Evolutionary conservation across 2,797 vertebrate species (phyloP), one percentile per base, ranked within the genome.

Genomic region (Alca torda): DNA sequence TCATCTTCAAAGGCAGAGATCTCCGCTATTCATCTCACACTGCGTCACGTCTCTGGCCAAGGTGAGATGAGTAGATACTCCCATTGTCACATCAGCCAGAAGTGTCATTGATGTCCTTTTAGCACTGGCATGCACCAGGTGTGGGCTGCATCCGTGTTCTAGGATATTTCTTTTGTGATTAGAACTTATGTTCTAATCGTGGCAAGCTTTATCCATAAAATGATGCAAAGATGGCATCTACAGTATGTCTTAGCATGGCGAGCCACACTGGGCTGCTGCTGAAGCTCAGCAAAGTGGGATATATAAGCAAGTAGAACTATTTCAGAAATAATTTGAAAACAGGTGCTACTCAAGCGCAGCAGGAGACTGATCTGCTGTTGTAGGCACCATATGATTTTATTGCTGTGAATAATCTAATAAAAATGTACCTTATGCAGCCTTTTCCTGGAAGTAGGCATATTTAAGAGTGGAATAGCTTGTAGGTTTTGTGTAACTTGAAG

Each of bases 311-410:
- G 59, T 57, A 59, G 51, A 85, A 68, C 13, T 41, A n/a, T 45
- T 87, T 79, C 50, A 86, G 86, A 93, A 84, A 39, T 57, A 37
- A 84, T 69, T n/a, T 92, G 46, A 64, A 89, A 94, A 79, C 35
- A 75, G 89, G 95, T 96, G 95, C 82, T 96, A 72, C 54, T 94
- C 46, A 86, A 19, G 61, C 4, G 16, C 76, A 95, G 89, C 41
- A 94, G 88, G 72, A 91, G 50, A 68, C 68, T 70, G 57, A 65
- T 75, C 84, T 91, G 93, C 94, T 94, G 75, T 45, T 72, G 75
- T 81, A 78, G 90, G 84, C 89, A 94, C 84, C 92, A 51, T 50
- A 41, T 65, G 39, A 54, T 80, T 91, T 80, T 54, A 56, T 51
- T 89, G 81, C 79, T 87, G 82, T 93, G 89, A 95, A 74, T 92